These are phyloP conservation scores for Etheostoma perlongum DNA, from an alignment of 2,797 vertebrate genomes.

Conservation along the genomic window DNA sequence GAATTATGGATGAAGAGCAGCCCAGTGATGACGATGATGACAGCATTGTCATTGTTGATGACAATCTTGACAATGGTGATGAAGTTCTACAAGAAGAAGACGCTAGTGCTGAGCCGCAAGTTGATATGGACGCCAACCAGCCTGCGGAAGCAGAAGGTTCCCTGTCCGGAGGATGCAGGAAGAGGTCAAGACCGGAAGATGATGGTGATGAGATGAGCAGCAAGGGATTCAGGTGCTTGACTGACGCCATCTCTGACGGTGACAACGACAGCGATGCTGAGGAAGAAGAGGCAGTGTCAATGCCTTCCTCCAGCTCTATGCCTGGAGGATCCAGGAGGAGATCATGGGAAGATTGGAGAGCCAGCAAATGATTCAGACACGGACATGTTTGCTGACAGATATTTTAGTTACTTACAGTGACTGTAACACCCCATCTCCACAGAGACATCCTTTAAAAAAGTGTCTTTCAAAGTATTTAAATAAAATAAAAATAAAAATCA, in stretches of 20 bases:
- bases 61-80: not conserved
- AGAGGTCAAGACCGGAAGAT: not conserved
- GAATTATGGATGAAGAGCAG: not conserved
- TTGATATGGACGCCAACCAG: not conserved
- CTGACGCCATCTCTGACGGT: too few species aligned
- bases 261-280: not conserved
- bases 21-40: too few species aligned
- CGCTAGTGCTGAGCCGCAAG: not conserved
- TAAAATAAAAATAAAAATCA: not conserved
- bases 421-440: not conserved
- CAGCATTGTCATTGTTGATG: too few species aligned
- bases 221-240: not conserved
- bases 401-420: not conserved
- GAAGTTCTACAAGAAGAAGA: not conserved
- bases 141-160: not conserved
- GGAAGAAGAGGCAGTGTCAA: not conserved
- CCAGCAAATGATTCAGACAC: not conserved
- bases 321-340: not conserved
- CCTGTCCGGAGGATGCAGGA: not conserved
- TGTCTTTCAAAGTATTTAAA: not conserved
- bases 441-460: not conserved
- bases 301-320: not conserved
- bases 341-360: not conserved
- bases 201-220: not conserved
- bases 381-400: not conserved